Percentiles rank a stretch among this genome's conserved stretches.
Evolutionary conservation across 1,140 invertebrate species (phyloP).

Genomic region (Hylaeus anthracinus): DNA sequence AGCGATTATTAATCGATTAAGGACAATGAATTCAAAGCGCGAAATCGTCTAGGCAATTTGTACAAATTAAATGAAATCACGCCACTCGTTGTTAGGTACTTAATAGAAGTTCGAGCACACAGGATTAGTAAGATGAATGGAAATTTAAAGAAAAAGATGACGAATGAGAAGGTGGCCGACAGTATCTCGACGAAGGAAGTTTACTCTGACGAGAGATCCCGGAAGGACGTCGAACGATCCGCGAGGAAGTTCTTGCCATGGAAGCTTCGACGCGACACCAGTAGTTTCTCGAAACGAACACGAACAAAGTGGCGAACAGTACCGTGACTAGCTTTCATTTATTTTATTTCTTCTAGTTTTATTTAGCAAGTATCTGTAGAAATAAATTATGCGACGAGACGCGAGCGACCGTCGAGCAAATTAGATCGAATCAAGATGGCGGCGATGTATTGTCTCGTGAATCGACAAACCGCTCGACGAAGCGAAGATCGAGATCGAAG

Average conservation of each 20-base stretch:
- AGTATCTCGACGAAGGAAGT: too few relatives aligned
- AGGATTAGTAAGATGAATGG: background rate
- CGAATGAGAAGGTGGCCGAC: too few relatives aligned
- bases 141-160: background rate
- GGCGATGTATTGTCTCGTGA: background rate
- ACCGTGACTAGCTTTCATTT: background rate
- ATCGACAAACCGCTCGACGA: background rate
- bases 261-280: too few relatives aligned
- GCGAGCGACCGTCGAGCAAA: conserved; percentile 6
- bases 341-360: background rate
- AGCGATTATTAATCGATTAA: background rate
- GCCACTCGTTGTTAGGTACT: conserved; percentile 37
- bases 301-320: background rate
- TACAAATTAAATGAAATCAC: conserved; percentile 21
- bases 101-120: conserved; percentile 16
- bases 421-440: background rate
- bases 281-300: background rate
- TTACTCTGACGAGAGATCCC: background rate
- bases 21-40: background rate
- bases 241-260: background rate
- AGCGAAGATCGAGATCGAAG: background rate
- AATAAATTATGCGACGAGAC: background rate
- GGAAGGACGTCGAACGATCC: background rate
- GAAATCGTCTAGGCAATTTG: conserved; percentile 29
- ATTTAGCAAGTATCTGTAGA: background rate